Base-by-base conservation (phyloP, 2,797 vertebrate genomes). In the Protonibea diacanthus region DNA sequence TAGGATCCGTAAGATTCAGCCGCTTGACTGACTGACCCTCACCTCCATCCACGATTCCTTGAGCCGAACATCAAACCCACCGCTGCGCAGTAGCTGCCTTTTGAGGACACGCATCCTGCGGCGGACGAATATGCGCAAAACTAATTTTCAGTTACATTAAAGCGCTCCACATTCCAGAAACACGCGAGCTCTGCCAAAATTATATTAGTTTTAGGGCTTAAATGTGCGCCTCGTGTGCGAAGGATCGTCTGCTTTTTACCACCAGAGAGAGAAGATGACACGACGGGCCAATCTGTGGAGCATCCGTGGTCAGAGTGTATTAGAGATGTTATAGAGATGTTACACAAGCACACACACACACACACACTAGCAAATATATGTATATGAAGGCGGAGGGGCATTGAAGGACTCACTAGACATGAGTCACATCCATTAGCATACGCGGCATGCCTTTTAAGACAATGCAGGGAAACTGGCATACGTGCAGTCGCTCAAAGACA, bases 181-280 rank as follows among this genome's bases (percentile, higher is more conserved):
- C 2, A 9, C 2, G 9, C 5, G 10, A 48, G 9, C 57, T 55
- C 15, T n/a, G 80, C 83, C 83, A 80, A 49, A 38, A 20, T 3
- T 13, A n/a, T 27, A 71, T 6, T 21, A 55, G 57, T 80, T 80
- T 77, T 18, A 47, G 40, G 72, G 44, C 56, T 81, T 68, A n/a
- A 63, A 81, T 33, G 0, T 55, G 58, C 64, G 2, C 42, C 20
- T 86, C 0, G 29, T 88, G 88, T 78, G 89, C 56, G 5, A 83
- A 76, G 49, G 38, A 52, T n/a, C 5, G 62, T 85, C 92, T 93
- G 92, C 48, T 89, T 92, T 91, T 72, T 77, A 82, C 65, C 84
- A 90, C 8, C 49, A 56, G 27, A 81, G 73, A 87, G 29, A 40
- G 80, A 83, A 78, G 80, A 87, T 79, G 88, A 92, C 92, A 82